Evolutionary conservation across 2,797 vertebrate species (phyloP).

Genomic region (Melanotaenia pygmaea): DNA sequence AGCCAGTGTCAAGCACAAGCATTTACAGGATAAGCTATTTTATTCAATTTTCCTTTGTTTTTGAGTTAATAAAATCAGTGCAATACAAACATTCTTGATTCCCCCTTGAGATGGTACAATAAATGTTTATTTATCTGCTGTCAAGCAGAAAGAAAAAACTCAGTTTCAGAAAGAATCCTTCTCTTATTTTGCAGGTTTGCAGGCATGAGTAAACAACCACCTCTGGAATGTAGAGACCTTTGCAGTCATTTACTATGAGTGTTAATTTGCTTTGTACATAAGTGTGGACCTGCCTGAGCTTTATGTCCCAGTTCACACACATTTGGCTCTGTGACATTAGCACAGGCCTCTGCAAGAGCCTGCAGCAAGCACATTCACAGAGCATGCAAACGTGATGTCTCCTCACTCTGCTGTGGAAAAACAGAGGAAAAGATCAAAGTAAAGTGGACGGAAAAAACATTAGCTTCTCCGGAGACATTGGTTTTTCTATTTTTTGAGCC

Average conservation of each 20-base stretch:
- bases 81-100: background rate
- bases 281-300: constrained; percentile 46
- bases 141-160: constrained; percentile 5
- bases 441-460: constrained; percentile 57
- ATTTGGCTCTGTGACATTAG: constrained; percentile 40
- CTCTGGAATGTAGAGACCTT: constrained; percentile 42
- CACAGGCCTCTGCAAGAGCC: constrained; percentile 13
- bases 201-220: constrained; percentile 28
- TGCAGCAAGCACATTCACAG: constrained; percentile 24
- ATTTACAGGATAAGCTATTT: no score
- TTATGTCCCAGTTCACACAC: constrained; percentile 44
- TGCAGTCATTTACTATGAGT: constrained; percentile 28
- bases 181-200: constrained; percentile 16
- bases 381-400: constrained; percentile 36
- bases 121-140: background rate
- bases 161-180: background rate
- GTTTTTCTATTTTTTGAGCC: constrained; percentile 47
- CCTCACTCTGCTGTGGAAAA: constrained; percentile 41
- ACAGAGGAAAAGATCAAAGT: constrained; percentile 20
- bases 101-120: background rate
- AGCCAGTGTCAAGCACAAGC: background rate
- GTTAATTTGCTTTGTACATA: constrained; percentile 10
- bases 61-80: no score
- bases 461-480: constrained; percentile 58
- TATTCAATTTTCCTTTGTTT: no score